Evolutionary conservation across 2,888 invertebrate genomes (phyloP), one percentile per base, ranked within the genome.

Genomic region (Antitype chi): DNA sequence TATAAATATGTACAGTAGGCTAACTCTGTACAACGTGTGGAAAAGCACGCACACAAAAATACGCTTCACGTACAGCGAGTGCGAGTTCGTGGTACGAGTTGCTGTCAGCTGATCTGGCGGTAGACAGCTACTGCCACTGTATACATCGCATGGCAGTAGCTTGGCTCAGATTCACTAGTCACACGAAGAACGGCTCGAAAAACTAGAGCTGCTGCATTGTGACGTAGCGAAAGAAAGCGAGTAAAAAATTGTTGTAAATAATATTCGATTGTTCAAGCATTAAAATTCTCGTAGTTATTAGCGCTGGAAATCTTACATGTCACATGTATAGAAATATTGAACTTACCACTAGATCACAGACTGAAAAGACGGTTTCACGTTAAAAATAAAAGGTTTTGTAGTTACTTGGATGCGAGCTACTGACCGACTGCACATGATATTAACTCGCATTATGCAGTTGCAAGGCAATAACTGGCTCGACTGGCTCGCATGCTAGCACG

Each of bases 21-120:
- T 0, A 4, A 4, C 2, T 62, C 0, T 0, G 2, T 20, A 7
- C 2, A 52, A n/a, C 0, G 0, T 28, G 23, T 2, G 4, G 15
- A 38, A 28, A 43, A 6, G 17, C 15, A 9, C 6, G 13, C 15
- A n/a, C 20, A 28, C 20, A 15, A 9, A 52, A 2, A 74, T 20
- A 28, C 8, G 15, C 1, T 53, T 70, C 11, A 28, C 17, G 0
- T 25, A 17, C 11, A 53, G 20, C 17, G 1, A 67, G 7, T 25
- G 11, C 6, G 43, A 43, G 43, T 43, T 60, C 15, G 23, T 20
- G 0, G 20, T 7, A 17, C 8, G 13, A 64, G 20, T 43, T 43
- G 1, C 9, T 43, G 8, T 43, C 13, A 4, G 3, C 17, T 25
- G 2, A 25, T 38, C 13, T 15, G 23, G 17, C 6, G 17, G 23